These are phyloP conservation scores for Empidonax traillii DNA, from an alignment of 2,113 vertebrate genomes.

Conservation along the genomic window DNA sequence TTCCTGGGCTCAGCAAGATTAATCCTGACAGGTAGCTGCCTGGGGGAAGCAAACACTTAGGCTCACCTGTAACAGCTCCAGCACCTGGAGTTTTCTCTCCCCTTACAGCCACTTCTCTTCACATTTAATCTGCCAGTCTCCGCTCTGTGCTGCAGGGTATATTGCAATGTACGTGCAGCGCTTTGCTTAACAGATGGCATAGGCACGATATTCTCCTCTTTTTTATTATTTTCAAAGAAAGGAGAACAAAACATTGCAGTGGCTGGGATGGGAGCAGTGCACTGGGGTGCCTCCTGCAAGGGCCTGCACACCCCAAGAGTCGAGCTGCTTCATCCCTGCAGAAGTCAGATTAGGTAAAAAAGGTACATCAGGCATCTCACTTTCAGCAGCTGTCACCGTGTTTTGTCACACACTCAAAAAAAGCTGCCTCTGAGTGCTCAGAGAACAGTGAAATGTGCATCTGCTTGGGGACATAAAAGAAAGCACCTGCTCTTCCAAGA, in stretches of 20 bases:
- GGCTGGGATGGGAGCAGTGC: background rate
- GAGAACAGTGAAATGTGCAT: slow-evolving; percentile 1
- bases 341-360: background rate
- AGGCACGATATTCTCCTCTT: background rate
- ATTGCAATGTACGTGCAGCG: background rate
- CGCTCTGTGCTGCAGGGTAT: background rate
- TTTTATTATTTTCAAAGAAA: background rate
- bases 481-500: slow-evolving; percentile 14
- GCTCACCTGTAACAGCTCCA: slow-evolving; percentile 60
- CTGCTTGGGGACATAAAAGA: slow-evolving; percentile 31
- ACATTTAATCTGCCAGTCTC: slow-evolving; percentile 9
- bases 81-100: slow-evolving; percentile 56
- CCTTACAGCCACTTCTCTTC: slow-evolving; percentile 6
- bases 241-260: background rate
- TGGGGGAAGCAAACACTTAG: background rate
- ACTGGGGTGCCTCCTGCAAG: background rate
- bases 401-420: slow-evolving; percentile 1
- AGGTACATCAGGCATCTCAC: background rate
- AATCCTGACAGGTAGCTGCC: slow-evolving; percentile 51
- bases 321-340: background rate
- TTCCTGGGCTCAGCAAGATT: slow-evolving; percentile 47
- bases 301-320: background rate
- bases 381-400: background rate
- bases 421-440: background rate
- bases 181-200: slow-evolving; percentile 36